A percentile compares a stretch with the other conserved stretches of the same genome.
Conservation (phyloP, 1,140 invertebrate species). For the Orchestia grillus region DNA sequence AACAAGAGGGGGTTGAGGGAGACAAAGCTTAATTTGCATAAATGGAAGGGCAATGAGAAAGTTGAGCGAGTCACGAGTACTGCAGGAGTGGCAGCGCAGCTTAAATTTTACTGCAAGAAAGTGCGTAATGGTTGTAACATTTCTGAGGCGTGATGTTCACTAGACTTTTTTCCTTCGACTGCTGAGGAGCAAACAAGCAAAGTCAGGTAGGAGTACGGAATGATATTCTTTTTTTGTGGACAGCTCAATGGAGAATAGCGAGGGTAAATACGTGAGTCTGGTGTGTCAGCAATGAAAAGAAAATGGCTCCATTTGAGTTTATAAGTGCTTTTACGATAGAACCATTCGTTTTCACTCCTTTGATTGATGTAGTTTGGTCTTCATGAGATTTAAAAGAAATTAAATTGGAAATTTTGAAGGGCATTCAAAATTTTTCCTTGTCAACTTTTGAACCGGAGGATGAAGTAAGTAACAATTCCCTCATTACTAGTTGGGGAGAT, state of each 20-base stretch:
- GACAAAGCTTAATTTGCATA: constrained; percentile 49
- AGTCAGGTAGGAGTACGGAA: neutral
- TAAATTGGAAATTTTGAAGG: too few species aligned
- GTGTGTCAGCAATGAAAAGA: neutral
- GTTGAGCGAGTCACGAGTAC: constrained; percentile 32
- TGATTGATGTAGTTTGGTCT: too few species aligned
- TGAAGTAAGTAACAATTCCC: too few species aligned
- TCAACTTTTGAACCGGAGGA: too few species aligned
- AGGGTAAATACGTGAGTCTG: neutral
- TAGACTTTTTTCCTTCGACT: neutral
- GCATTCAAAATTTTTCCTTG: too few species aligned
- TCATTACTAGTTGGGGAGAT: too few species aligned
- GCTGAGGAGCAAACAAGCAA: neutral
- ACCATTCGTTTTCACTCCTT: too few species aligned
- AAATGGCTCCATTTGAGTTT: too few species aligned
- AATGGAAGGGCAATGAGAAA: constrained; percentile 38
- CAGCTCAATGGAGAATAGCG: neutral
- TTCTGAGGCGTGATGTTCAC: neutral
- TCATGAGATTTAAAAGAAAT: too few species aligned
- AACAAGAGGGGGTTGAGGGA: neutral
- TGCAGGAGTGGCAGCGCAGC: neutral
- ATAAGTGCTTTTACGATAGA: too few species aligned
- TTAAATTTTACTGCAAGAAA: neutral
- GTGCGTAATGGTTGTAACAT: neutral
- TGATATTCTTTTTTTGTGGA: neutral